A percentile compares a stretch with the other conserved stretches of the same genome.
phyloP scores from a whole-genome alignment of 2,888 invertebrate genomes.

The Empis stercorea region DNA sequence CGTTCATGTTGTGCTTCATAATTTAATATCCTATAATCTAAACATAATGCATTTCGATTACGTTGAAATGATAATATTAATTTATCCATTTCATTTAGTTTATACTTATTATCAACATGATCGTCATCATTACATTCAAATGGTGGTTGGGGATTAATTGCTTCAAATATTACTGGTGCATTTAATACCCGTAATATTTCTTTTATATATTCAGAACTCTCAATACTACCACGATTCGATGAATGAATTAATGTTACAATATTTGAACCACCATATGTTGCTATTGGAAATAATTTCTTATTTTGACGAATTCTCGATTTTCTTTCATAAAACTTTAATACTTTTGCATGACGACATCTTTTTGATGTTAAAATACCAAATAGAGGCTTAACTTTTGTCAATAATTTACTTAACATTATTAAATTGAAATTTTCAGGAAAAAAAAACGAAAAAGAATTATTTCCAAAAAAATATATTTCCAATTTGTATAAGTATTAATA shows the following conservation, averaged over 20 bases:
- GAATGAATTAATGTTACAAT: slow-evolving; percentile 21
- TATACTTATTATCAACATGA: slow-evolving; percentile 2
- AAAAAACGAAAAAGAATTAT: no score
- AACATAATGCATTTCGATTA: slow-evolving; percentile 19
- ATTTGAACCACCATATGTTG: slow-evolving; percentile 23
- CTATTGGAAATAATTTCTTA: no score
- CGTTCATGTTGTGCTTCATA: slow-evolving; percentile 16
- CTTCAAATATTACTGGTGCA: slow-evolving; percentile 22
- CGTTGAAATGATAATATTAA: slow-evolving; percentile 22
- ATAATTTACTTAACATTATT: no score
- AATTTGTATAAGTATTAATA: no score
- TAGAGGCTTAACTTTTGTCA: no score
- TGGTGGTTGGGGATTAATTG: slow-evolving; percentile 10
- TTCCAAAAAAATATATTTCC: no score
- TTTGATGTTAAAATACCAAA: no score
- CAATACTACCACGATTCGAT: slow-evolving; percentile 14
- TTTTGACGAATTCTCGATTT: no score
- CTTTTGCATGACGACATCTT: no score
- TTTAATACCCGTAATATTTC: slow-evolving; percentile 18
- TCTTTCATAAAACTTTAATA: no score
- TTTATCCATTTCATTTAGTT: slow-evolving; percentile 11
- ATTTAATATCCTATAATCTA: slow-evolving; percentile 19
- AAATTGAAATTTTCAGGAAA: no score
- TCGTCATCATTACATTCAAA: no score
- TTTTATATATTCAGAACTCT: slow-evolving; percentile 19